Conservation (phyloP, 2,888 invertebrate species). For the Phorcus lineatus region DNA sequence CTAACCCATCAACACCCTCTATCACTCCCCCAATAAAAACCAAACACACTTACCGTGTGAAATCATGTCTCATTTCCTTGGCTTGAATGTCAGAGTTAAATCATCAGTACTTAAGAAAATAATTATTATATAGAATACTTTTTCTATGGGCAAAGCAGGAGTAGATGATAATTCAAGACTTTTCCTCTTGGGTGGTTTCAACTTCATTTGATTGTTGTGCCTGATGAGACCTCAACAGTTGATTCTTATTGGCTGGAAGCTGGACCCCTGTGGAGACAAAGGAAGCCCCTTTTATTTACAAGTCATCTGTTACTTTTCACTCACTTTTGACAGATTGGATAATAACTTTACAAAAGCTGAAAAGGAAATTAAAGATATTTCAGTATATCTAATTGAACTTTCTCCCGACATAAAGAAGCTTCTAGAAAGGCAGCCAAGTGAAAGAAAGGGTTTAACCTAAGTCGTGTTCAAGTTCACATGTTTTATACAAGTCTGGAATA, state of each 20-base stretch:
- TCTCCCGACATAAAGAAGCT: background rate
- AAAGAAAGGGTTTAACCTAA: background rate
- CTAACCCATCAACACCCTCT: too few species aligned
- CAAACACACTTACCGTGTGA: background rate
- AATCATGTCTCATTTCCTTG: background rate
- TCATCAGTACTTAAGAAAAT: too few species aligned
- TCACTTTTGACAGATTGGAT: slow-evolving; percentile 18
- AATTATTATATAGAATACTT: too few species aligned
- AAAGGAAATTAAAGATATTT: slow-evolving; percentile 19
- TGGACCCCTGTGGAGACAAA: background rate
- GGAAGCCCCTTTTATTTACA: background rate
- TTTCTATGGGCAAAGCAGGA: too few species aligned
- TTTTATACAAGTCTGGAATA: background rate
- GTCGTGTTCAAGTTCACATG: background rate
- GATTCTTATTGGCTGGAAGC: too few species aligned
- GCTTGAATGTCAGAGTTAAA: too few species aligned
- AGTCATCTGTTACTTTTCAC: background rate
- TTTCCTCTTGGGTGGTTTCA: too few species aligned
- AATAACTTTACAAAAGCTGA: background rate
- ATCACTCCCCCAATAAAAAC: too few species aligned
- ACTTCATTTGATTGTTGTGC: too few species aligned
- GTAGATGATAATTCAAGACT: too few species aligned
- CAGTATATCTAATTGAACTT: background rate
- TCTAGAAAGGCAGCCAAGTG: background rate
- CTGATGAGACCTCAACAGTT: too few species aligned